Evolutionary conservation across 2,888 invertebrate species (phyloP).

Genomic region (Eupsilia transversa): DNA sequence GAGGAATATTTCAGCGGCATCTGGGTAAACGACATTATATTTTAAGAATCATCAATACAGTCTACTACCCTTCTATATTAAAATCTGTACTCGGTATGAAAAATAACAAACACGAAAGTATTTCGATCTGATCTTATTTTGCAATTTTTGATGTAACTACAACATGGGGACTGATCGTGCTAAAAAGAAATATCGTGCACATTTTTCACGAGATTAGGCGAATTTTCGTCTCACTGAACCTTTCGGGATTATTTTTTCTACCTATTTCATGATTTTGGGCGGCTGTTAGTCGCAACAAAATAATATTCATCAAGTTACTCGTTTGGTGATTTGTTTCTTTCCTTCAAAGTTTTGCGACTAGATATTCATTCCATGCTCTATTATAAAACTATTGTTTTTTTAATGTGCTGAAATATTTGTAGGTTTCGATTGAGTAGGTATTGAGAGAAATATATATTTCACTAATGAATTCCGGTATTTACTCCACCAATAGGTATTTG

Average conservation of each 20-base stretch:
- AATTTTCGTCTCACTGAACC: conserved; percentile 6
- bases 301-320: neutral
- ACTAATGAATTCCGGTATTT: conserved; percentile 38
- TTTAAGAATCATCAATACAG: conserved; percentile 37
- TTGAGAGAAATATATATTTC: conserved; percentile 36
- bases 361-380: neutral
- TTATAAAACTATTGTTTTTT: neutral
- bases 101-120: conserved; percentile 9
- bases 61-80: conserved; percentile 7
- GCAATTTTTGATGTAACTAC: neutral
- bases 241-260: conserved; percentile 12
- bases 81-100: conserved; percentile 9
- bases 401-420: neutral
- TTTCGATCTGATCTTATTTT: conserved; percentile 7
- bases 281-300: neutral
- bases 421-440: too few relatives aligned
- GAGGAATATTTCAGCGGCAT: conserved; percentile 47
- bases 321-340: neutral
- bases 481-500: conserved; percentile 33
- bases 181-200: conserved; percentile 12
- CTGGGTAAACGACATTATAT: conserved; percentile 40
- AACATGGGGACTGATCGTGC: neutral
- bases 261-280: neutral
- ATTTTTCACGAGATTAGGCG: conserved; percentile 16
- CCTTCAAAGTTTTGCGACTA: neutral